A percentile compares a stretch with the other conserved stretches of the same genome.
phyloP scores from a whole-genome alignment of 2,113 vertebrate genomes.

The Varanus salvator region DNA sequence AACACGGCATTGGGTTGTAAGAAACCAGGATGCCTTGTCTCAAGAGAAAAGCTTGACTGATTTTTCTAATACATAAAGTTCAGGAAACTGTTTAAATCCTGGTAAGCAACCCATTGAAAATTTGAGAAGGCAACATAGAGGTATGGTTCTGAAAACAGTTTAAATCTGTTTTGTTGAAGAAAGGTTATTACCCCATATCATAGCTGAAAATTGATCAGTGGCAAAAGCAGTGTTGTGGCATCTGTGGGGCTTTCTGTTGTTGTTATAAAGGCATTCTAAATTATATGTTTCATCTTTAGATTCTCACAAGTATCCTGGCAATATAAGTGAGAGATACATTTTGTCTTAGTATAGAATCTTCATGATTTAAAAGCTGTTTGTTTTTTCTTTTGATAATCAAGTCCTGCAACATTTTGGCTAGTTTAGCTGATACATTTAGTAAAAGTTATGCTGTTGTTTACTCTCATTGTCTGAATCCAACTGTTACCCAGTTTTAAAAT shows the following conservation, averaged over 20 bases:
- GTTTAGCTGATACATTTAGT: neutral
- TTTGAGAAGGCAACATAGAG: neutral
- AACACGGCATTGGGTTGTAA: neutral
- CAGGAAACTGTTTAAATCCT: neutral
- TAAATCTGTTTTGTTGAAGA: neutral
- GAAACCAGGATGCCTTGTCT: neutral
- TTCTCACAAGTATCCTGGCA: too few species aligned
- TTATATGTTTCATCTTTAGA: neutral
- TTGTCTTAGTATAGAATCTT: neutral
- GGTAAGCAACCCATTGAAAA: neutral
- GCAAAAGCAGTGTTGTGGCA: neutral
- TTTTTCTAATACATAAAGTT: neutral
- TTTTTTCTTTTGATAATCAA: neutral
- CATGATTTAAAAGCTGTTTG: neutral
- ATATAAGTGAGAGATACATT: neutral
- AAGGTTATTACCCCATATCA: neutral
- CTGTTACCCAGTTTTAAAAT: neutral
- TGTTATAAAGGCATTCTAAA: neutral
- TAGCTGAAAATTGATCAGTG: neutral
- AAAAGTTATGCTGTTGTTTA: neutral
- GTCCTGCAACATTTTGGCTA: neutral
- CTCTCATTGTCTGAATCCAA: neutral
- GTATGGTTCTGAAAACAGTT: neutral
- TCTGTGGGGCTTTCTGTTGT: neutral
- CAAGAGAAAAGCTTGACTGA: too few species aligned